Percentiles rank a stretch among this genome's conserved stretches.
These are phyloP conservation scores for Brachyrhaphis roseni DNA, from an alignment of 2,797 vertebrate genomes.

Conservation along the genomic window DNA sequence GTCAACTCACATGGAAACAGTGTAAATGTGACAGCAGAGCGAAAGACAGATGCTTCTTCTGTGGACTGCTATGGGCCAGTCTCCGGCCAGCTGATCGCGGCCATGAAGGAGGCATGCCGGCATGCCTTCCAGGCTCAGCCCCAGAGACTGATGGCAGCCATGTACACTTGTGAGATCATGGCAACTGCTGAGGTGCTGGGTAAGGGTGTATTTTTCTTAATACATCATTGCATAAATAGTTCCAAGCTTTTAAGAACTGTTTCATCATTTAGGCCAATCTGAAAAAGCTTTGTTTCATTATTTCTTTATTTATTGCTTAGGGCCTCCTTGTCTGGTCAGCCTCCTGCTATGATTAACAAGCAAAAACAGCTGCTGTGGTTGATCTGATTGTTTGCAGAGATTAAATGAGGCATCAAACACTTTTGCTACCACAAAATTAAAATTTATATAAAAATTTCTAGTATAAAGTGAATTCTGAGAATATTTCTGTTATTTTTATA, in stretches of 20 bases:
- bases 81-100: constrained; percentile 94
- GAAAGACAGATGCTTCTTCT: constrained; percentile 61
- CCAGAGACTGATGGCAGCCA: constrained; percentile 96
- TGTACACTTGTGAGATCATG: constrained; percentile 98
- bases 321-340: background rate
- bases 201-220: constrained; percentile 70
- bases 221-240: background rate
- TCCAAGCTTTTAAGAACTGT: background rate
- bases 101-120: constrained; percentile 94
- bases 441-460: no score
- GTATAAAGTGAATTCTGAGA: no score
- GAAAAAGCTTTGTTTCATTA: background rate
- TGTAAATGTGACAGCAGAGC: constrained; percentile 9
- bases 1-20: background rate
- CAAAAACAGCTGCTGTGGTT: no score
- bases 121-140: constrained; percentile 90
- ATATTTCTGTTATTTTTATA: no score
- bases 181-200: constrained; percentile 94
- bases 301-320: background rate
- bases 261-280: background rate
- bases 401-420: no score
- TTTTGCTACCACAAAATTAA: no score
- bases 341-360: no score
- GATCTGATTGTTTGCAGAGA: no score
- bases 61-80: constrained; percentile 90